These are phyloP conservation scores for Takifugu rubripes DNA, from an alignment of 2,797 vertebrate genomes.

Conservation along the genomic window DNA sequence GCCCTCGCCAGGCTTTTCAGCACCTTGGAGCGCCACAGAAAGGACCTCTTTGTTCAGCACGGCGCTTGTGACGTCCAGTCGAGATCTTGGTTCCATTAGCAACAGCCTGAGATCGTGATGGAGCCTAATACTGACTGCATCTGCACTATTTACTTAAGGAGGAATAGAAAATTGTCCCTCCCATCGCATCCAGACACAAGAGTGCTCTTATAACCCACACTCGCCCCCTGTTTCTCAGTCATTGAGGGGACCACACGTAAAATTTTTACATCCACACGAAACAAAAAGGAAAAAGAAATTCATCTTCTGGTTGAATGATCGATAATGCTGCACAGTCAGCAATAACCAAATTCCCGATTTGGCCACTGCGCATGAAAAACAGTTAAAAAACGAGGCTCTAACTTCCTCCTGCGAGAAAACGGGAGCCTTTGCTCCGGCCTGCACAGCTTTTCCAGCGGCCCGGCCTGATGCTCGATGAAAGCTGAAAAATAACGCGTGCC, in stretches of 20 bases:
- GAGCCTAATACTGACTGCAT: slow-evolving; percentile 71
- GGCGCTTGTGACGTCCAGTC: slow-evolving; percentile 66
- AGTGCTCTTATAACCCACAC: slow-evolving; percentile 61
- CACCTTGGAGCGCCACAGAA: slow-evolving; percentile 73
- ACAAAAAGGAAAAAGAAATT: too few species aligned
- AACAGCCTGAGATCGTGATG: slow-evolving; percentile 73
- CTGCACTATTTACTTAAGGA: slow-evolving; percentile 72
- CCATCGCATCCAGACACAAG: slow-evolving; percentile 60
- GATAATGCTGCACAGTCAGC: slow-evolving; percentile 3
- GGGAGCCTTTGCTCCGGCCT: slow-evolving; percentile 57
- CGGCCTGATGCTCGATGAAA: slow-evolving; percentile 42
- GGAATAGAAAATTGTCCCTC: slow-evolving; percentile 64
- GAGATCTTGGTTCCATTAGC: slow-evolving; percentile 70
- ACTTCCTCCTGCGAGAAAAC: slow-evolving; percentile 15
- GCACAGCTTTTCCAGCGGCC: slow-evolving; percentile 53
- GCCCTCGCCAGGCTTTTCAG: slow-evolving; percentile 82
- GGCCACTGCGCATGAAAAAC: slow-evolving; percentile 65
- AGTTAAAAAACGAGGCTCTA: slow-evolving; percentile 41
- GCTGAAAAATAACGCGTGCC: slow-evolving; percentile 59
- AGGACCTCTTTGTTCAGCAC: slow-evolving; percentile 74
- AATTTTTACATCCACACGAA: too few species aligned
- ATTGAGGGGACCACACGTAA: neutral
- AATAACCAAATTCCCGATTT: slow-evolving; percentile 57
- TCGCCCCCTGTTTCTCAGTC: slow-evolving; percentile 33
- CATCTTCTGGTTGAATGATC: too few species aligned